Percentiles rank a stretch among this genome's conserved stretches.
Conservation (phyloP, 1,140 invertebrate species). For the Yoshiicerus persimilis region DNA sequence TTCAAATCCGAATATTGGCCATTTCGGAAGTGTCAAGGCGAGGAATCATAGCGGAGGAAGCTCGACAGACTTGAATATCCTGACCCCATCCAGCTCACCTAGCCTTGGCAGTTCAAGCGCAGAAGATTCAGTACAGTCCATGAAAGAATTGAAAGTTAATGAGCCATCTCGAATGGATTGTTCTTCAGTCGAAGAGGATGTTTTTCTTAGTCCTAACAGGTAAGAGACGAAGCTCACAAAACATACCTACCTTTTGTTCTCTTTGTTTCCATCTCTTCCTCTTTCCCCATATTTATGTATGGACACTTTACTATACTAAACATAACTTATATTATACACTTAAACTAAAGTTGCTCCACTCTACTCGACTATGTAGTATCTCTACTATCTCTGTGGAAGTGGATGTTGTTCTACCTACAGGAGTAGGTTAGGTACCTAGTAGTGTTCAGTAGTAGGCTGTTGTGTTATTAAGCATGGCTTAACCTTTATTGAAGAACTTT, state of each 20-base stretch:
- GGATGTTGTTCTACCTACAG: no score
- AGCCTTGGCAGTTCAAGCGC: conserved; percentile 11
- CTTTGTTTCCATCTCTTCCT: not conserved
- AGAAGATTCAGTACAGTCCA: conserved; percentile 33
- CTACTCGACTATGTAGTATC: not conserved
- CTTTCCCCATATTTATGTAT: not conserved
- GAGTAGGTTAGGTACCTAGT: no score
- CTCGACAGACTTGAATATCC: conserved; percentile 31
- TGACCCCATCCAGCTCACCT: conserved; percentile 45
- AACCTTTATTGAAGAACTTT: conserved; percentile 25
- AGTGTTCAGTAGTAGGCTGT: no score
- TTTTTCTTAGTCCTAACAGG: conserved; percentile 47
- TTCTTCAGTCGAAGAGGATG: conserved; percentile 29
- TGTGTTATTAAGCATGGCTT: not conserved
- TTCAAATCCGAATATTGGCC: not conserved
- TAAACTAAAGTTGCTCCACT: not conserved
- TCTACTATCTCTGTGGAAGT: no score
- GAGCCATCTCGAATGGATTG: conserved; percentile 44
- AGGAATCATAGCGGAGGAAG: conserved; percentile 28
- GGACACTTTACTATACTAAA: not conserved
- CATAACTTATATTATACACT: not conserved
- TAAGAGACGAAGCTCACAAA: not conserved
- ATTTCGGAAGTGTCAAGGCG: conserved; percentile 23
- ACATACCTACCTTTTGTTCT: no score
- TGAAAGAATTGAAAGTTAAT: conserved; percentile 47